These are phyloP conservation scores for Salvelinus sp. DNA, from an alignment of 2,113 vertebrate genomes.

Conservation along the genomic window DNA sequence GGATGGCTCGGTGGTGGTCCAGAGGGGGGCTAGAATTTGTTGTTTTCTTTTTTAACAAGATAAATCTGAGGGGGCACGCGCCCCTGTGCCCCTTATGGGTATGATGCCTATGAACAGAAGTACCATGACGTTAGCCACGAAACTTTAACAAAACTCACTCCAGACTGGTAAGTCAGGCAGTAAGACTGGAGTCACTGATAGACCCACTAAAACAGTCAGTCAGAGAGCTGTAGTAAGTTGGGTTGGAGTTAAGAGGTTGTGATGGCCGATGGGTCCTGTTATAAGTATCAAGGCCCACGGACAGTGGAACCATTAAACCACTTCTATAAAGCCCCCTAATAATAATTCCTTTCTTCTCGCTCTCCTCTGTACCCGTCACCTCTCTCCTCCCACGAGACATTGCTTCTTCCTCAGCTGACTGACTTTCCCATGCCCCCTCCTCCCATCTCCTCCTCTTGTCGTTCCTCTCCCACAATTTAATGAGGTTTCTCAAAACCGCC, in stretches of 20 bases:
- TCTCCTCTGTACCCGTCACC: background rate
- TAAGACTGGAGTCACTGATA: background rate
- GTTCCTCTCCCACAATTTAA: conserved; percentile 36
- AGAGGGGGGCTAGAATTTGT: too few relatives aligned
- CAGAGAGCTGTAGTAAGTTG: background rate
- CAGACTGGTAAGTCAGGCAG: background rate
- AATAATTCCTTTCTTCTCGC: conserved; percentile 1
- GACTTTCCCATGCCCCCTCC: conserved; percentile 37
- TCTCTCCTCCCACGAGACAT: conserved; percentile 39
- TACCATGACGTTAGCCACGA: too few relatives aligned
- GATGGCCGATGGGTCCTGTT: background rate
- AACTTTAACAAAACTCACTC: too few relatives aligned
- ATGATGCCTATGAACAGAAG: too few relatives aligned
- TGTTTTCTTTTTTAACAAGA: too few relatives aligned
- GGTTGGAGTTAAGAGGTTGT: background rate
- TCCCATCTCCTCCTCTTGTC: background rate
- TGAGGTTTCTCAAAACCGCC: conserved; percentile 41
- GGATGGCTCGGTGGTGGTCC: too few relatives aligned
- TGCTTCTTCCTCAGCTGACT: conserved; percentile 37
- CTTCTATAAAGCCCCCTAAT: background rate
- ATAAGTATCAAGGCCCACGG: background rate
- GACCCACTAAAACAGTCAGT: background rate
- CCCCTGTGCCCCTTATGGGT: too few relatives aligned
- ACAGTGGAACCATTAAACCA: background rate
- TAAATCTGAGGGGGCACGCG: too few relatives aligned